Conservation (phyloP, 1,140 invertebrate genomes). For the Aleiodes sp. region DNA sequence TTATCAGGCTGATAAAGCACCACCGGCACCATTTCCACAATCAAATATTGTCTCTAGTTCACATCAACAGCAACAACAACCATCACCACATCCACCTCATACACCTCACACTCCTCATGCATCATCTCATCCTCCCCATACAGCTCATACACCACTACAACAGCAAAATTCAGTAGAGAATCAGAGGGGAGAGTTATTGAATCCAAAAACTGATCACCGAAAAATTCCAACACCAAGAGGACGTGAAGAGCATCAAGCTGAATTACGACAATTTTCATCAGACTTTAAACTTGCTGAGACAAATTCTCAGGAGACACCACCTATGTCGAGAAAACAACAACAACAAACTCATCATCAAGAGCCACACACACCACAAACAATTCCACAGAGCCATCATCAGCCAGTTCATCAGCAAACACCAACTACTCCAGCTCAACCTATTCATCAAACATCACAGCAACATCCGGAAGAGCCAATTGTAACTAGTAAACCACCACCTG, state of each 20-base stretch:
- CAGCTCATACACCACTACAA: slow-evolving; percentile 43
- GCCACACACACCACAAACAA: slow-evolving; percentile 45
- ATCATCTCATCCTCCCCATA: slow-evolving; percentile 45
- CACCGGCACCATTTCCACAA: slow-evolving; percentile 61
- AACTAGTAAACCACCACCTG: slow-evolving; percentile 57
- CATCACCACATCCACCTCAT: slow-evolving; percentile 41
- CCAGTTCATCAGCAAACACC: slow-evolving; percentile 52
- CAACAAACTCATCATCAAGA: slow-evolving; percentile 53
- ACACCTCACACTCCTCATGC: slow-evolving; percentile 39
- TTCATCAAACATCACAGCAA: slow-evolving; percentile 44
- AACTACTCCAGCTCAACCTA: slow-evolving; percentile 39
- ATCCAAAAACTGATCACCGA: slow-evolving; percentile 56
- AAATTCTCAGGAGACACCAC: slow-evolving; percentile 50
- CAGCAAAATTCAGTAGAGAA: slow-evolving; percentile 56
- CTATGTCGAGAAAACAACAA: slow-evolving; percentile 51
- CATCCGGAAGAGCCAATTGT: slow-evolving; percentile 54
- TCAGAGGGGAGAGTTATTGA: slow-evolving; percentile 53
- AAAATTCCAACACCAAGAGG: slow-evolving; percentile 54
- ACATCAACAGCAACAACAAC: slow-evolving; percentile 37
- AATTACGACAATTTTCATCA: slow-evolving; percentile 70
- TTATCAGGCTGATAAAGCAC: slow-evolving; percentile 58
- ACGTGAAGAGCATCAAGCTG: slow-evolving; percentile 67
- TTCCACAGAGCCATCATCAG: slow-evolving; percentile 51
- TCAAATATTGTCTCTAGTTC: slow-evolving; percentile 46
- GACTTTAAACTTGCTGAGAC: slow-evolving; percentile 70